Percentiles rank a stretch among this genome's conserved stretches.
These are phyloP conservation scores for Formica exsecta DNA, from an alignment of 1,140 invertebrate species.

Conservation along the genomic window DNA sequence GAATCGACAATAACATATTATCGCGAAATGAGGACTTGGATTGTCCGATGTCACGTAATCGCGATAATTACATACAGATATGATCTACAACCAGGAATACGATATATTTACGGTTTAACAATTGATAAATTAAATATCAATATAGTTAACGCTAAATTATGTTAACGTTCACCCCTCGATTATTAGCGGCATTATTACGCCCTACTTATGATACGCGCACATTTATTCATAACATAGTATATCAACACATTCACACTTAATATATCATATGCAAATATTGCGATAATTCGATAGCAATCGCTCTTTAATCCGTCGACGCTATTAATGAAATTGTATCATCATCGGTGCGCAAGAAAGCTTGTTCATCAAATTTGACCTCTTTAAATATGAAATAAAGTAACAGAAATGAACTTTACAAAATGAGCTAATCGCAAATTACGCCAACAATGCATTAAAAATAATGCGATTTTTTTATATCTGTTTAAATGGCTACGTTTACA, in stretches of 20 bases:
- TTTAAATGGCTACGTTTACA: background rate
- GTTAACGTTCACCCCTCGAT: conserved; percentile 31
- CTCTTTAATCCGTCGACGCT: background rate
- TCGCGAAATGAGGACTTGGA: conserved; percentile 1
- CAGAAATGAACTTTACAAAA: background rate
- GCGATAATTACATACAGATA: conserved; percentile 19
- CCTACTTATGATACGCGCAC: conserved; percentile 35
- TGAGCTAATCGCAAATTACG: conserved; percentile 21
- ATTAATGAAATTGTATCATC: conserved; percentile 13
- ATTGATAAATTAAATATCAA: conserved; percentile 57
- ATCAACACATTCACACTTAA: conserved; percentile 65
- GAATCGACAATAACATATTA: conserved; percentile 4
- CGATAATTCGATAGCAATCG: conserved; percentile 18
- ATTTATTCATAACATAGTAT: conserved; percentile 44
- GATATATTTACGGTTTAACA: conserved; percentile 47
- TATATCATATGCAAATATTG: conserved; percentile 38
- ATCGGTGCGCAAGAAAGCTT: conserved; percentile 15
- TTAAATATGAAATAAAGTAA: background rate
- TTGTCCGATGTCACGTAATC: background rate
- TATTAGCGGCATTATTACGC: conserved; percentile 37
- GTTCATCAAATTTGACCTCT: conserved; percentile 17
- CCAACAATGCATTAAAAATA: background rate
- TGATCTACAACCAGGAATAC: conserved; percentile 24
- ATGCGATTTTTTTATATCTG: background rate
- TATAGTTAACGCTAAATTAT: conserved; percentile 58